A percentile compares a stretch with the other conserved stretches of the same genome.
Conservation (phyloP, 2,113 vertebrate species). For the Prochilodus magdalenae region DNA sequence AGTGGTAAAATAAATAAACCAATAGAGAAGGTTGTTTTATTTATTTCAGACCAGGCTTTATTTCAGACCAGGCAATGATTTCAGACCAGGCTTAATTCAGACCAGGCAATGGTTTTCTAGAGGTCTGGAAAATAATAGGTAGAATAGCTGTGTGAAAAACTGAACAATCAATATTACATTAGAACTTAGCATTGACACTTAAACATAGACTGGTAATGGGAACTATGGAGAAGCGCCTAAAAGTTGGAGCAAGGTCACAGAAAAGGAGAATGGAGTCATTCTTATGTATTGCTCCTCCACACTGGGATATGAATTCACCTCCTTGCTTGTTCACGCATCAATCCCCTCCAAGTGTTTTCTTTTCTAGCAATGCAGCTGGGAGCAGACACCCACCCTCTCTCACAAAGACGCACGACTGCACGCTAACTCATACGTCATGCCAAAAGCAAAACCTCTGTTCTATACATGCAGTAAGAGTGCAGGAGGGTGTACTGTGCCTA, state of each 20-base stretch:
- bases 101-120: too few relatives aligned
- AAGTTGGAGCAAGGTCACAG: not conserved
- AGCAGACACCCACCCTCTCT: conserved; percentile 14
- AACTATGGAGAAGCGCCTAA: not conserved
- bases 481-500: not conserved
- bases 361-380: not conserved
- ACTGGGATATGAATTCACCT: not conserved
- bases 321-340: not conserved
- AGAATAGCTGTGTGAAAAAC: too few relatives aligned
- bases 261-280: not conserved
- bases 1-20: too few relatives aligned
- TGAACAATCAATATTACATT: too few relatives aligned
- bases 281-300: not conserved
- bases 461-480: not conserved
- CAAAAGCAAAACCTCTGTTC: not conserved
- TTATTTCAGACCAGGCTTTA: too few relatives aligned
- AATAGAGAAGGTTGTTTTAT: too few relatives aligned
- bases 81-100: too few relatives aligned
- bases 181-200: not conserved
- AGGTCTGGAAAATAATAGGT: too few relatives aligned
- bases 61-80: too few relatives aligned
- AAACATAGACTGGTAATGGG: not conserved
- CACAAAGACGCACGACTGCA: conserved; percentile 4
- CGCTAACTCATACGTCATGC: not conserved
- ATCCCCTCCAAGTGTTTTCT: not conserved